These are phyloP conservation scores for Eospalax fontanierii DNA, from an alignment of 2,797 vertebrate species.

Conservation along the genomic window DNA sequence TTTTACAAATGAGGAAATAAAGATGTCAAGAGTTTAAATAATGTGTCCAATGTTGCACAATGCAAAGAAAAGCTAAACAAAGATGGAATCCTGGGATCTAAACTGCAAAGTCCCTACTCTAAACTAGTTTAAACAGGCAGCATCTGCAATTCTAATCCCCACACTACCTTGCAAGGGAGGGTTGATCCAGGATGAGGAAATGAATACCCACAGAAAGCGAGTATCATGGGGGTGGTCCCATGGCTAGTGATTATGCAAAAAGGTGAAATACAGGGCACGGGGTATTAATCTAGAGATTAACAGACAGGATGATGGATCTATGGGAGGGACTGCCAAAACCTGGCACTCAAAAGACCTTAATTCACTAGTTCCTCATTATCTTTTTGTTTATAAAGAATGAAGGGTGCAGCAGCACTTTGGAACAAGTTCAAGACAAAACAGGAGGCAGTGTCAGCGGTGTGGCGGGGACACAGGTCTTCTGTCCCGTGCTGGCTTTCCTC, in stretches of 20 bases:
- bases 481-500: neutral
- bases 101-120: neutral
- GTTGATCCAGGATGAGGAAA: neutral
- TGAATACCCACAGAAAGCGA: neutral
- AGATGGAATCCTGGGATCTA: neutral
- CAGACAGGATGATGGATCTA: neutral
- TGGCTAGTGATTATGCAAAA: neutral
- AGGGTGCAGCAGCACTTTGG: neutral
- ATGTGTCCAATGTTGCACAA: neutral
- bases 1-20: conserved; percentile 23
- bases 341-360: neutral
- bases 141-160: neutral
- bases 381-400: conserved; percentile 1
- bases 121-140: neutral
- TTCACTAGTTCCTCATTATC: neutral
- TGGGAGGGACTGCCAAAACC: neutral
- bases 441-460: neutral
- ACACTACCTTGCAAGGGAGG: neutral
- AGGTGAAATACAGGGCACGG: conserved; percentile 23
- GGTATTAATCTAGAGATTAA: conserved; percentile 35
- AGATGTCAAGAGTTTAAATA: neutral
- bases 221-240: neutral
- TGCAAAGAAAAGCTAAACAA: neutral
- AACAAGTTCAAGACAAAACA: neutral
- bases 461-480: neutral